Base-by-base conservation (phyloP, 2,113 vertebrate genomes). In the Tretioscincus oriximinensis region DNA sequence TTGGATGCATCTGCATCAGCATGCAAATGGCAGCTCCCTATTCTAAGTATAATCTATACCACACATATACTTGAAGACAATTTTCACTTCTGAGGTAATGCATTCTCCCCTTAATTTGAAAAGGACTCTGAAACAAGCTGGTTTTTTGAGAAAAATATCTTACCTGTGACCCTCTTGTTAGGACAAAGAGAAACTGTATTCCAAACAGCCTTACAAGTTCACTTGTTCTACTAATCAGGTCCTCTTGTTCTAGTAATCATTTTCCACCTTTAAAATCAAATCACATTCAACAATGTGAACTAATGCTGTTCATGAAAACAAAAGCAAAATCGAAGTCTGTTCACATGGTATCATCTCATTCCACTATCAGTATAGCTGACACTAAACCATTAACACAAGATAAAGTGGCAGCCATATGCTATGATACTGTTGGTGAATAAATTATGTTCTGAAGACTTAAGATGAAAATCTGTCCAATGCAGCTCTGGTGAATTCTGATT, bases 171-270 rank as follows among this genome's bases (percentile, higher is more conserved):
- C 98, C 98, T 85, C 98, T 95, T 81, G 98, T 99, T 84, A 99
- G 92, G 41, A 99, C 98, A 78, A 99, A 98, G 83, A 96, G 95
- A 93, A 99, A 99, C 91, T 99, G 98, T 92, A 99, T 99, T 63
- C 98, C 98, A 92, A 99, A 99, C 74, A 99, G 92, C 68, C 98
- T 93, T 0, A 98, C 98, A 92, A 99, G 95, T 94, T 99, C n/a
- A n/a, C n/a, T n/a, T n/a, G n/a, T n/a, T n/a, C n/a, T n/a, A n/a
- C n/a, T n/a, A n/a, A n/a, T n/a, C n/a, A n/a, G n/a, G n/a, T n/a
- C n/a, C n/a, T n/a, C n/a, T n/a, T n/a, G n/a, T n/a, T n/a, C n/a
- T n/a, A n/a, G n/a, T 99, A 96, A 92, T 99, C 98, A 85, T 93
- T 91, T 97, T 99, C 98, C 98, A 99, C 81, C 98, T 99, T 89